These are phyloP conservation scores for Megalops atlanticus DNA, from an alignment of 2,113 vertebrate genomes.

Conservation along the genomic window DNA sequence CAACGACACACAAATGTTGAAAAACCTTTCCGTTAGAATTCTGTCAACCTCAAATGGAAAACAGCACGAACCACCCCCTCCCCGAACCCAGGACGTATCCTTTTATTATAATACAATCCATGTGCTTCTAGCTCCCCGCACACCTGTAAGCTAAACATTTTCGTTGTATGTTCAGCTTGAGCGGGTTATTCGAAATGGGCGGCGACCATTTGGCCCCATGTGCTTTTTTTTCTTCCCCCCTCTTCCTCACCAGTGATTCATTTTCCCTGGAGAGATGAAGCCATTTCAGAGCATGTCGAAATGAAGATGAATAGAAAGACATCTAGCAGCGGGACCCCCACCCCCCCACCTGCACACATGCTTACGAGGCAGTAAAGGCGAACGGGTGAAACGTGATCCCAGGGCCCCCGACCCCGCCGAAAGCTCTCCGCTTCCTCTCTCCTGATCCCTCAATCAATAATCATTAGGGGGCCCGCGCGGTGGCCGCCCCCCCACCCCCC, in stretches of 20 bases:
- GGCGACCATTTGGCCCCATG: not conserved
- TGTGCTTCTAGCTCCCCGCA: slow-evolving; percentile 38
- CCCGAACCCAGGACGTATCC: slow-evolving; percentile 28
- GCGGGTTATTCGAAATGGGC: not conserved
- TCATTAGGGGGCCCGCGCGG: slow-evolving; percentile 57
- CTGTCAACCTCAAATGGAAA: slow-evolving; percentile 2
- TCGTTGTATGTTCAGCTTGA: not conserved
- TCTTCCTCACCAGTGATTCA: slow-evolving; percentile 13
- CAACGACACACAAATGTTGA: slow-evolving; percentile 9
- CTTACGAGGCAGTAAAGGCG: slow-evolving; percentile 12
- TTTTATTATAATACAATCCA: slow-evolving; percentile 40
- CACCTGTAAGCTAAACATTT: slow-evolving; percentile 6
- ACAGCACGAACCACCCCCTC: slow-evolving; percentile 1
- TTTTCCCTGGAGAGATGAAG: slow-evolving; percentile 45
- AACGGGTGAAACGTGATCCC: slow-evolving; percentile 36
- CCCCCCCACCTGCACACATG: not conserved
- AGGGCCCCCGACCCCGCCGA: slow-evolving; percentile 28
- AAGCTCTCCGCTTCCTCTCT: slow-evolving; percentile 22
- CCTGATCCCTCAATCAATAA: slow-evolving; percentile 58
- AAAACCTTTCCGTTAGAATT: not conserved
- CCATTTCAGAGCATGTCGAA: slow-evolving; percentile 43
- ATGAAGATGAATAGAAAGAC: slow-evolving; percentile 43
- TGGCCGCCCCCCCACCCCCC: slow-evolving; percentile 30
- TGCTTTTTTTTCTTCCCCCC: not conserved
- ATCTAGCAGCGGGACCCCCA: not conserved